Percentiles rank a stretch among this genome's conserved stretches.
phyloP scores from a whole-genome alignment of 1,140 invertebrate genomes.

The Zaprionus camerounensis region DNA sequence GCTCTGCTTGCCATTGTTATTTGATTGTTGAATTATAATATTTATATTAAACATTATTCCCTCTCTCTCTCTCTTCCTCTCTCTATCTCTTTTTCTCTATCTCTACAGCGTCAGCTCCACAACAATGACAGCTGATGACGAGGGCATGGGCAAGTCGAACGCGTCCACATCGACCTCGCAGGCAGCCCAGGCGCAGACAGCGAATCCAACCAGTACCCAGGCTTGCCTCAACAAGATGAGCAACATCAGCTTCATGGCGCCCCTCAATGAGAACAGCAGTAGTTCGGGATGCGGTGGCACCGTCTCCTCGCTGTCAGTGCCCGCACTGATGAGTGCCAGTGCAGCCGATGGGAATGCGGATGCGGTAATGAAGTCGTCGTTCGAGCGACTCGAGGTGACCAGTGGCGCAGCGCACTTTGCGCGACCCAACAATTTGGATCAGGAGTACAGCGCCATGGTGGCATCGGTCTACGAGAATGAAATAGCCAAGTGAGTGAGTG shows the following conservation, averaged over 20 bases:
- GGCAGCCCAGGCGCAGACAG: slow-evolving; percentile 18
- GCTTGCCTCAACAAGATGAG: slow-evolving; percentile 49
- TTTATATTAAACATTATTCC: not conserved
- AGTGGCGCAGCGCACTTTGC: slow-evolving; percentile 40
- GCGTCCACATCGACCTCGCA: slow-evolving; percentile 42
- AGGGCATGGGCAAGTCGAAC: slow-evolving; percentile 46
- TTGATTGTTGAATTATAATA: not conserved
- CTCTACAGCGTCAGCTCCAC: slow-evolving; percentile 35
- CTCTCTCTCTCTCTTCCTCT: not conserved
- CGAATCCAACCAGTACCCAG: slow-evolving; percentile 38
- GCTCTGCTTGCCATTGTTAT: not conserved
- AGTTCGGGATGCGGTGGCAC: slow-evolving; percentile 71
- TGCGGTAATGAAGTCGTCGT: slow-evolving; percentile 70
- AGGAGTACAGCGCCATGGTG: slow-evolving; percentile 79
- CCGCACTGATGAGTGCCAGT: slow-evolving; percentile 47
- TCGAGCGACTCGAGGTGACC: slow-evolving; percentile 60
- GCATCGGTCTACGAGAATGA: slow-evolving; percentile 74
- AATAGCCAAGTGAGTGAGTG: slow-evolving; percentile 70
- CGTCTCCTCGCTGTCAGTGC: slow-evolving; percentile 54
- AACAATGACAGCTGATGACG: slow-evolving; percentile 40
- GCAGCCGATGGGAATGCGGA: slow-evolving; percentile 49
- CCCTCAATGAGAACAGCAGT: slow-evolving; percentile 65
- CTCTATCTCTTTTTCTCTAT: not conserved
- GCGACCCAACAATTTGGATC: slow-evolving; percentile 65
- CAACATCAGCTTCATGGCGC: slow-evolving; percentile 52